Base-by-base conservation (phyloP, 2,113 vertebrate species). In the Microtus pennsylvanicus region DNA sequence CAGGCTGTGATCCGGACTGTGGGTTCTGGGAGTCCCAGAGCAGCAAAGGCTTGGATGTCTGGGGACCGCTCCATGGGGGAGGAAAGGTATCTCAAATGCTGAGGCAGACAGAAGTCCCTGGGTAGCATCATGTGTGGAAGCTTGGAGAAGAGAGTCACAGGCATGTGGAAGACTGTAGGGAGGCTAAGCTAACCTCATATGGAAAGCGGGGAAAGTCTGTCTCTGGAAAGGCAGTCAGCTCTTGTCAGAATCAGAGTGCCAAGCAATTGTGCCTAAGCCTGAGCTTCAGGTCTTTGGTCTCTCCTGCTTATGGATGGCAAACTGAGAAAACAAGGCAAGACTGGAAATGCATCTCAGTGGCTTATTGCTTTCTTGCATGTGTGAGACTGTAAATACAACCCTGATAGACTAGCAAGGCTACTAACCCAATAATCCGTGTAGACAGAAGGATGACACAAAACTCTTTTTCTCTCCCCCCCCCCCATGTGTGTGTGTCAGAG, bases 111-210 rank as follows among this genome's bases (percentile, higher is more conserved):
- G 21, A 63, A 78, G 78, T 38, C 47, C 28, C 47, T 38, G 50
- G 69, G 63, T 22, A 22, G 4, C 24, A n/a, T n/a, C 24, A 12
- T 0, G 0, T 52, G 21, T 38, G 19, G 24, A 72, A n/a, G 67
- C 69, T 2, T 2, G 9, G 35, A 61, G 14, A 26, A 0, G 0
- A 5, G 69, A n/a, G 9, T 0, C 6, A 0, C 4, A 17, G 47
- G 69, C 38, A 12, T 0, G 0, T 0, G 12, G 58, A 33, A 33
- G 35, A 4, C 1, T 1, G 22, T 0, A 0, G 12, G 30, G 14
- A 77, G n/a, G 17, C 81, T 9, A 33, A 12, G 21, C 14, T 0
- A 2, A 28, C 81, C 13, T 1, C 72, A 45, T 2, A 0, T 0
- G 5, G 52, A 19, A 87, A 63, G 9, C 0, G 5, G 12, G 50